phyloP scores from a whole-genome alignment of 2,113 vertebrate species.

The Nanorana parkeri region DNA sequence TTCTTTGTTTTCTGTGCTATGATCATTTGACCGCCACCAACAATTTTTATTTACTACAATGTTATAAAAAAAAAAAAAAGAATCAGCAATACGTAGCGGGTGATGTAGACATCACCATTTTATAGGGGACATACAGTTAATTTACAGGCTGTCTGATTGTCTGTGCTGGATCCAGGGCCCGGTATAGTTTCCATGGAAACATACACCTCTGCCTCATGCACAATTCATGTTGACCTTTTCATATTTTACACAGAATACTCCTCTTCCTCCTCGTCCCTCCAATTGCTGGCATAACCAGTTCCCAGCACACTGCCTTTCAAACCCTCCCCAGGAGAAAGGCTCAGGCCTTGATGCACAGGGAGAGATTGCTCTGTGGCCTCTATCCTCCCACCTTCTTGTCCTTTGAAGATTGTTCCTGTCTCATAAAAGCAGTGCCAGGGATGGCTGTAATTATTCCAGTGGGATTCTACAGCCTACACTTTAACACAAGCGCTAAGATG shows the following conservation, averaged over 20 bases:
- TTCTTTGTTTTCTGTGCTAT: no score
- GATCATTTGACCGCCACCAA: no score
- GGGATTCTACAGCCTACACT: background rate
- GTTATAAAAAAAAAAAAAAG: no score
- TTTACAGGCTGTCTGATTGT: constrained; percentile 35
- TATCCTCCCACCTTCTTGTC: background rate
- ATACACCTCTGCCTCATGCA: constrained; percentile 73
- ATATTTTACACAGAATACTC: constrained; percentile 33
- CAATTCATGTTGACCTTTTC: constrained; percentile 82
- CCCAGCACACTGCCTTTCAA: constrained; percentile 2
- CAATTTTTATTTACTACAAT: no score
- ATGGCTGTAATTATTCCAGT: constrained; percentile 27
- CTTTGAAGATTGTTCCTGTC: constrained; percentile 15
- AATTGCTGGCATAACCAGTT: constrained; percentile 2
- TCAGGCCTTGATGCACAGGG: constrained; percentile 26
- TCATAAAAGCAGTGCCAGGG: background rate
- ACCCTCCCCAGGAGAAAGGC: constrained; percentile 15
- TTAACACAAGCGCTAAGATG: background rate
- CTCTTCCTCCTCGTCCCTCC: constrained; percentile 48
- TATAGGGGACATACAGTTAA: constrained; percentile 20
- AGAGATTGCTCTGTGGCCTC: constrained; percentile 2
- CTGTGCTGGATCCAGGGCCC: constrained; percentile 69
- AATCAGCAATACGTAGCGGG: background rate
- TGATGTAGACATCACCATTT: background rate
- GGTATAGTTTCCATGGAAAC: constrained; percentile 71